Percentiles rank a stretch among this genome's conserved stretches.
These are phyloP conservation scores for Hippoglossus stenolepis DNA, from an alignment of 2,113 vertebrate genomes.

Conservation along the genomic window DNA sequence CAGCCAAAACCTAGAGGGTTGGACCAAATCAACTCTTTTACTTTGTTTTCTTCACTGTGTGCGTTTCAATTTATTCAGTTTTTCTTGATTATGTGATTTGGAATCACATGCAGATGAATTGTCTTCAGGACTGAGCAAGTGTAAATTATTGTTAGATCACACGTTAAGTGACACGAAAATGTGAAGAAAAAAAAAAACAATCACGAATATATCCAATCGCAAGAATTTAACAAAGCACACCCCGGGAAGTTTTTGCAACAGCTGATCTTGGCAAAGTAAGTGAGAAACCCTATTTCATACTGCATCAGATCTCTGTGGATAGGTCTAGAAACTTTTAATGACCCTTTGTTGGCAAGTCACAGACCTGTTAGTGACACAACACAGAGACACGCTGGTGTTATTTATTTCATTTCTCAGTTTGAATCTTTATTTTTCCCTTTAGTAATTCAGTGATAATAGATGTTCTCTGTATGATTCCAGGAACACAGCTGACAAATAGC, in stretches of 20 bases:
- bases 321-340: slow-evolving; percentile 75
- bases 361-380: slow-evolving; percentile 59
- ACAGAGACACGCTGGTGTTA: slow-evolving; percentile 35
- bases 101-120: neutral
- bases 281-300: slow-evolving; percentile 25
- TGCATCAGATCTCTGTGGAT: slow-evolving; percentile 14
- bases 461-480: slow-evolving; percentile 27
- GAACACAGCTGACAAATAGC: slow-evolving; percentile 26
- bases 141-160: slow-evolving; percentile 9
- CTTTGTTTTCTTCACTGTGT: neutral
- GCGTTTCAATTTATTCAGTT: neutral
- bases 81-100: neutral
- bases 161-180: too few species aligned
- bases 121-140: neutral
- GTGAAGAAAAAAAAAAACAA: neutral
- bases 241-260: slow-evolving; percentile 25
- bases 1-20: neutral
- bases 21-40: neutral
- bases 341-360: slow-evolving; percentile 71
- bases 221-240: slow-evolving; percentile 36
- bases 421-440: slow-evolving; percentile 21
- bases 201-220: neutral
- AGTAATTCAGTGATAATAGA: slow-evolving; percentile 36
- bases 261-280: slow-evolving; percentile 45
- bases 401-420: slow-evolving; percentile 40